Conservation (phyloP, 2,797 vertebrate genomes). For the Notolabrus celidotus region DNA sequence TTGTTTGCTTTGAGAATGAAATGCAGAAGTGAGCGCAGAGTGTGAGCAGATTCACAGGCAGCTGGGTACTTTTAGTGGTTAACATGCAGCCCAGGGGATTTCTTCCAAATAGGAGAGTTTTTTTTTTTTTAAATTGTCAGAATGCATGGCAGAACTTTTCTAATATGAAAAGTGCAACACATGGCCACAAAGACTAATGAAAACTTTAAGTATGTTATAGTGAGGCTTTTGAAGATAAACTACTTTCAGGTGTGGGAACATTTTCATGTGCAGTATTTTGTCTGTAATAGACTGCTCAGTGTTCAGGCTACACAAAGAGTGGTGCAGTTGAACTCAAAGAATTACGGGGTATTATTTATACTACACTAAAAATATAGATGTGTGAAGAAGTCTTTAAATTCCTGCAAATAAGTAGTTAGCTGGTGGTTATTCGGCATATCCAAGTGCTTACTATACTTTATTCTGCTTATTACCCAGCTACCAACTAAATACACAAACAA, state of each 20-base stretch:
- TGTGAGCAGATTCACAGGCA: slow-evolving; percentile 56
- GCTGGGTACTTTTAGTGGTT: slow-evolving; percentile 58
- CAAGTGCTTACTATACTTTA: too few relatives aligned
- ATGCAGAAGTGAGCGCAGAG: slow-evolving; percentile 41
- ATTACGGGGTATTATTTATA: not conserved
- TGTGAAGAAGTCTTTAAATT: too few relatives aligned
- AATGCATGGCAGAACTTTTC: slow-evolving; percentile 44
- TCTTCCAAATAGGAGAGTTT: slow-evolving; percentile 63
- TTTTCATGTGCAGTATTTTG: not conserved
- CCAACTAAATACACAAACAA: too few relatives aligned
- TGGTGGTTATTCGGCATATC: too few relatives aligned
- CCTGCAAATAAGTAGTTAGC: too few relatives aligned
- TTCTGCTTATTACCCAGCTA: too few relatives aligned
- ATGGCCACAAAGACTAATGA: slow-evolving; percentile 39
- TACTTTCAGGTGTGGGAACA: slow-evolving; percentile 36
- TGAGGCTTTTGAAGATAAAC: slow-evolving; percentile 50
- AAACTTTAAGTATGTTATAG: slow-evolving; percentile 35
- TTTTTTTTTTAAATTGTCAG: slow-evolving; percentile 68
- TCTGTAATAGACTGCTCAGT: not conserved
- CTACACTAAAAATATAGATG: too few relatives aligned
- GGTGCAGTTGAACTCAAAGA: not conserved
- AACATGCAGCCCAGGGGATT: slow-evolving; percentile 61
- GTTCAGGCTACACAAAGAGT: not conserved
- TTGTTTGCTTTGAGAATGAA: slow-evolving; percentile 46
- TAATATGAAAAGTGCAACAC: slow-evolving; percentile 45